phyloP scores from a whole-genome alignment of 2,113 vertebrate species.

The Peucedramus taeniatus region DNA sequence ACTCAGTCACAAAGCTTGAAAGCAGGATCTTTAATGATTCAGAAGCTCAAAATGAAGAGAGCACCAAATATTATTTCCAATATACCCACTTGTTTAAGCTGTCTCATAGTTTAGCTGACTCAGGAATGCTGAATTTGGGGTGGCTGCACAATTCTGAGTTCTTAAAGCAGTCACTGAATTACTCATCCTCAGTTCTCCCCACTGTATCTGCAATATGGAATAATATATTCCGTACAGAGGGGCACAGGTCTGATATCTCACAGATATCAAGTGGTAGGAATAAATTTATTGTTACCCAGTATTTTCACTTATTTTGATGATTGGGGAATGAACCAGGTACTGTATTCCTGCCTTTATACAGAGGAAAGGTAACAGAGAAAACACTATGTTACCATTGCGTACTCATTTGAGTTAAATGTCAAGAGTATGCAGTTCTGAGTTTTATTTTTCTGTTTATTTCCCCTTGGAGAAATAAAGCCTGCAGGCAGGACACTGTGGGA shows the following conservation, averaged over 20 bases:
- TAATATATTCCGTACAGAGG: neutral
- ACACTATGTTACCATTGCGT: neutral
- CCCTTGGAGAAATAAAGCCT: neutral
- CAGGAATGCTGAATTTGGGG: neutral
- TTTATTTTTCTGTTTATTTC: conserved; percentile 16
- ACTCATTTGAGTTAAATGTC: neutral
- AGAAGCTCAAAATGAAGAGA: neutral
- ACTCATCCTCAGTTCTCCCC: neutral
- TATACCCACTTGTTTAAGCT: neutral
- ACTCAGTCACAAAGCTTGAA: neutral
- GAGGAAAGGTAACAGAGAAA: neutral
- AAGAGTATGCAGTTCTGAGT: neutral
- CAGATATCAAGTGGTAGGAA: neutral
- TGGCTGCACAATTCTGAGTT: neutral
- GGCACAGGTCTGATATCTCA: neutral
- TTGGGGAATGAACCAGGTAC: neutral
- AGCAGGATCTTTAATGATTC: neutral
- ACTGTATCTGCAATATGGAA: neutral
- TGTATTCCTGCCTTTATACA: neutral
- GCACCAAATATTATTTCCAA: neutral
- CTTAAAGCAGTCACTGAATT: neutral
- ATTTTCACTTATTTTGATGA: neutral
- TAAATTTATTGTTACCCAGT: neutral
- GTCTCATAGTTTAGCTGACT: neutral
- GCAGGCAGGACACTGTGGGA: conserved; percentile 15